A percentile compares a stretch with the other conserved stretches of the same genome.
These are phyloP conservation scores for Leptopilina boulardi DNA, from an alignment of 1,140 invertebrate species.

Conservation along the genomic window DNA sequence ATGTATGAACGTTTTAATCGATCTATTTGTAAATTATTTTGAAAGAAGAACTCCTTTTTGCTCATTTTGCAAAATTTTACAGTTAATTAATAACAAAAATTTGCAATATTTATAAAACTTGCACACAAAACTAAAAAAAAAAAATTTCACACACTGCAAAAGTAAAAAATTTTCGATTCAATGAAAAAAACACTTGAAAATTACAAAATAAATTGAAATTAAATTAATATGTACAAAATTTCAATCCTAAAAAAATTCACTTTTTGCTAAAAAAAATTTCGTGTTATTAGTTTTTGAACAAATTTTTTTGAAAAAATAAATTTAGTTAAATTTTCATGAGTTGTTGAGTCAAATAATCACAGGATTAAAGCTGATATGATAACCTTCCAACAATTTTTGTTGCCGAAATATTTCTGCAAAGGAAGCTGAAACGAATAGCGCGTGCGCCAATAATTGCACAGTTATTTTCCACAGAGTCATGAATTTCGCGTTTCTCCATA, in stretches of 20 bases:
- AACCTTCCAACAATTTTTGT: constrained; percentile 14
- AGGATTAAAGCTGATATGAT: too few relatives aligned
- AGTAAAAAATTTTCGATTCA: too few relatives aligned
- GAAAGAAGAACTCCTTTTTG: constrained; percentile 46
- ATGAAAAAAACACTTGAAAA: too few relatives aligned
- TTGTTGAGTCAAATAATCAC: constrained; percentile 31
- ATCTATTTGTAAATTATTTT: constrained; percentile 54
- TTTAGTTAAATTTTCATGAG: constrained; percentile 7
- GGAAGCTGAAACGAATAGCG: constrained; percentile 16
- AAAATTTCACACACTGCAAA: background rate
- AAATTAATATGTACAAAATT: too few relatives aligned
- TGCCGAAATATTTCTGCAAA: background rate
- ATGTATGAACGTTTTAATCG: constrained; percentile 60
- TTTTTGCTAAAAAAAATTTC: too few relatives aligned
- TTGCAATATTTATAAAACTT: background rate
- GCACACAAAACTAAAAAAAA: too few relatives aligned
- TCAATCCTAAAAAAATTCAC: too few relatives aligned
- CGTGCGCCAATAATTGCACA: constrained; percentile 42
- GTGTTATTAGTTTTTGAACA: too few relatives aligned
- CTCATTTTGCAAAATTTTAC: constrained; percentile 59
- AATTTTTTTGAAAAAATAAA: background rate
- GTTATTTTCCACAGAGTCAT: too few relatives aligned
- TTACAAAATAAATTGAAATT: too few relatives aligned
- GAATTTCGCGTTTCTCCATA: too few relatives aligned
- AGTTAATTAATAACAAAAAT: background rate